phyloP scores from a whole-genome alignment of 2,113 vertebrate species.

The Neogobius melanostomus region DNA sequence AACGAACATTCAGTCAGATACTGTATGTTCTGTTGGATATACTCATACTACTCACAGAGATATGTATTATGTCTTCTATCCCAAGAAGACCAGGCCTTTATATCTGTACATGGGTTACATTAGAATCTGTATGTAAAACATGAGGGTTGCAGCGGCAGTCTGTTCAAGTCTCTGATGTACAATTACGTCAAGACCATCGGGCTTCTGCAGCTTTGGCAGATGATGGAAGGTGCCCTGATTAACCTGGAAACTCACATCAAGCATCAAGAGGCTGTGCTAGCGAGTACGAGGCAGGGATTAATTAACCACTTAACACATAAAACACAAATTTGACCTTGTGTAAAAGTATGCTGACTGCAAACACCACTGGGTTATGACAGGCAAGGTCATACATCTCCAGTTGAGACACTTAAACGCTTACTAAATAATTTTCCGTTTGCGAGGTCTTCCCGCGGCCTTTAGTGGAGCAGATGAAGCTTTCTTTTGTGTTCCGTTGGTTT shows the following conservation, averaged over 20 bases:
- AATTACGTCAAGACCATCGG: slow-evolving; percentile 56
- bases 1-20: no score
- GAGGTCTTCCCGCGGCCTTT: slow-evolving; percentile 44
- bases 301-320: slow-evolving; percentile 71
- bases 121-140: slow-evolving; percentile 29
- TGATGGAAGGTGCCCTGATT: slow-evolving; percentile 73
- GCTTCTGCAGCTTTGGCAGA: slow-evolving; percentile 59
- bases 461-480: slow-evolving; percentile 56
- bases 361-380: slow-evolving; percentile 8
- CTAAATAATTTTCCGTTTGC: slow-evolving; percentile 46
- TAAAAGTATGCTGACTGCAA: slow-evolving; percentile 51
- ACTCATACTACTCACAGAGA: no score
- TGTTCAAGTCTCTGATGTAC: slow-evolving; percentile 52
- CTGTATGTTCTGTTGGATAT: no score
- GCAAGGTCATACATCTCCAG: slow-evolving; percentile 20
- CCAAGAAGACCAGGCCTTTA: not conserved
- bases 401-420: slow-evolving; percentile 31
- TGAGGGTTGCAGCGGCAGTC: slow-evolving; percentile 45
- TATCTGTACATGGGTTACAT: slow-evolving; percentile 5
- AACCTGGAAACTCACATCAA: slow-evolving; percentile 76
- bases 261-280: slow-evolving; percentile 57
- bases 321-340: slow-evolving; percentile 58
- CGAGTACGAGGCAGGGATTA: slow-evolving; percentile 68
- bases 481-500: slow-evolving; percentile 56
- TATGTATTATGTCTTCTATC: not conserved